Conservation (phyloP, 2,113 vertebrate genomes). For the Pelmatolapia mariae region DNA sequence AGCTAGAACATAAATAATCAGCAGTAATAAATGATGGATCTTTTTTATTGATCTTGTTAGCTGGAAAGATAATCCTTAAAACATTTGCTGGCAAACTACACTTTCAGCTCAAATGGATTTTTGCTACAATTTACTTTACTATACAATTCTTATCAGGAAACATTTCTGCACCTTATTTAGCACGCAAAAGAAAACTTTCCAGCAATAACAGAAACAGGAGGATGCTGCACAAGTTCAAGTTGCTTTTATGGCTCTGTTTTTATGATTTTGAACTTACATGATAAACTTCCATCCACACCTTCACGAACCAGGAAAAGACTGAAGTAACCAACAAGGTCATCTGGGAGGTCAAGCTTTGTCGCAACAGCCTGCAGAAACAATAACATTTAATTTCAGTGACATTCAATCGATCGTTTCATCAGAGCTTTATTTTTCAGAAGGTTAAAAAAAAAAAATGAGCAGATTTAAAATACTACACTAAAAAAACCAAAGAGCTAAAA, state of each 20-base stretch:
- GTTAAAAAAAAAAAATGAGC: not conserved
- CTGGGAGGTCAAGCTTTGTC: conserved; percentile 89
- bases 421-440: not conserved
- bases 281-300: conserved; percentile 83
- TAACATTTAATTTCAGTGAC: not conserved
- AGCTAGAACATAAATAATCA: not conserved
- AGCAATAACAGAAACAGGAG: not conserved
- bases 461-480: not conserved
- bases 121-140: not conserved
- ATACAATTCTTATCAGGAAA: not conserved
- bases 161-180: not conserved
- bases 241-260: not conserved
- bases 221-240: not conserved
- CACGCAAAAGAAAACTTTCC: not conserved
- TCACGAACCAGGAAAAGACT: conserved; percentile 92
- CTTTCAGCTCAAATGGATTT: not conserved
- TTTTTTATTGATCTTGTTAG: not conserved
- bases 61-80: not conserved
- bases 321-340: conserved; percentile 93
- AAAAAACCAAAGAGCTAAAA: not conserved
- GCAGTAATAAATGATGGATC: not conserved
- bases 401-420: not conserved
- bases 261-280: conserved; percentile 77
- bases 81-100: not conserved
- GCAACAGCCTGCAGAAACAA: conserved; percentile 82